phyloP scores from a whole-genome alignment of 2,888 invertebrate species.

The Heterodera filipjevi region DNA sequence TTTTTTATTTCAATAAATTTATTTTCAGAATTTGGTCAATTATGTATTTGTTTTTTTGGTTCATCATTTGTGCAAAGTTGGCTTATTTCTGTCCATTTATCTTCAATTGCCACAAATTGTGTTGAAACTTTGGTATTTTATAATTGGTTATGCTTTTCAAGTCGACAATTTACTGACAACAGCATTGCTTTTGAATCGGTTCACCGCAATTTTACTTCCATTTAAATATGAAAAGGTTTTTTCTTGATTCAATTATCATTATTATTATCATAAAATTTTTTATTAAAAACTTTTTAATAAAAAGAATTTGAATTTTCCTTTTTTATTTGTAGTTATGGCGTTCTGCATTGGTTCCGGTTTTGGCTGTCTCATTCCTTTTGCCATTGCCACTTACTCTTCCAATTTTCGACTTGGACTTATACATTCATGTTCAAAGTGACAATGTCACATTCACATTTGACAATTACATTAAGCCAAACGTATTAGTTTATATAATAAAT shows the following conservation, averaged over 20 bases:
- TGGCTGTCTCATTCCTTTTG: background rate
- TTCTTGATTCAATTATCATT: no score
- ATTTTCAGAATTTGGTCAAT: slow-evolving; percentile 17
- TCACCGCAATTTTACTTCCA: slow-evolving; percentile 8
- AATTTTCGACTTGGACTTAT: background rate
- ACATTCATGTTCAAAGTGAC: background rate
- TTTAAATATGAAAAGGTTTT: slow-evolving; percentile 16
- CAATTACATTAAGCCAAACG: no score
- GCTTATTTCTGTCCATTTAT: slow-evolving; percentile 19
- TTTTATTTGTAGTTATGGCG: background rate
- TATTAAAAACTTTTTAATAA: no score
- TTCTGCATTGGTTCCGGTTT: background rate
- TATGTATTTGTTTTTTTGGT: background rate
- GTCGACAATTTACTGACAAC: slow-evolving; percentile 15
- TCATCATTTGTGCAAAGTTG: slow-evolving; percentile 14
- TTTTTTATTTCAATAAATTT: background rate
- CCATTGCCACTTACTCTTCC: background rate
- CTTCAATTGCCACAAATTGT: background rate
- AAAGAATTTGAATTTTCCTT: background rate
- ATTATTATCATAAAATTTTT: background rate
- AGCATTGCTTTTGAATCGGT: background rate
- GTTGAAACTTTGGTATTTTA: background rate
- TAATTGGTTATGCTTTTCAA: background rate
- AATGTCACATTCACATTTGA: background rate
- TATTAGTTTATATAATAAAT: no score